Evolutionary conservation across 2,113 vertebrate species (phyloP), one percentile per base, ranked within the genome.

Genomic region (Rhizomys pruinosus): DNA sequence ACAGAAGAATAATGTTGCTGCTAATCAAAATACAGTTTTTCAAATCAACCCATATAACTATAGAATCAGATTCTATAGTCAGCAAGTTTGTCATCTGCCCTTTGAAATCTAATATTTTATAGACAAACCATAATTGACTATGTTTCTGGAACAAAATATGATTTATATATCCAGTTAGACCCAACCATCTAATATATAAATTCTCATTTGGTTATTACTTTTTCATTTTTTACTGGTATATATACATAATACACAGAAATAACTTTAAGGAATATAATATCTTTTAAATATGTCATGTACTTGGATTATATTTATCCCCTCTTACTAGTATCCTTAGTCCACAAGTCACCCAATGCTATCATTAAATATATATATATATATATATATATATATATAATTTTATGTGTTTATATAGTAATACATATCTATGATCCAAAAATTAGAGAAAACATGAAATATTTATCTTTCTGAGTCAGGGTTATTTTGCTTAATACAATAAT

Each of bases 101-200:
- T 55, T 57, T 57, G 5, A 72, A 57, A 86, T 17, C 15, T 55
- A 71, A 71, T 39, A 39, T 42, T 59, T 59, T 27, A 57, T 72
- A 72, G 25, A 59, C 32, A 71, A 86, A 69, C 52, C 11, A 69
- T 87, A 61, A 73, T 22, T 87, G 37, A 84, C 64, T 59, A 73
- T 2, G 29, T 73, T 87, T 87, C 55, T 59, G 17, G 16, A 25
- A 57, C n/a, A 57, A 34, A 59, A 32, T 73, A 10, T 73, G 34
- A 61, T 42, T 5, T 73, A n/a, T 87, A 16, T 29, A 23, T 29
- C 11, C 13, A 39, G 34, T 47, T 42, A 74, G 32, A 44, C 73
- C 17, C 32, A 63, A 15, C 27, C 10, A 73, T 15, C 20, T 32
- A 19, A 44, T 29, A 44, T 4, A 84, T 47, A 3, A 68, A n/a